Evolutionary conservation across 2,888 invertebrate genomes (phyloP).

Genomic region (Tinea pellionella): DNA sequence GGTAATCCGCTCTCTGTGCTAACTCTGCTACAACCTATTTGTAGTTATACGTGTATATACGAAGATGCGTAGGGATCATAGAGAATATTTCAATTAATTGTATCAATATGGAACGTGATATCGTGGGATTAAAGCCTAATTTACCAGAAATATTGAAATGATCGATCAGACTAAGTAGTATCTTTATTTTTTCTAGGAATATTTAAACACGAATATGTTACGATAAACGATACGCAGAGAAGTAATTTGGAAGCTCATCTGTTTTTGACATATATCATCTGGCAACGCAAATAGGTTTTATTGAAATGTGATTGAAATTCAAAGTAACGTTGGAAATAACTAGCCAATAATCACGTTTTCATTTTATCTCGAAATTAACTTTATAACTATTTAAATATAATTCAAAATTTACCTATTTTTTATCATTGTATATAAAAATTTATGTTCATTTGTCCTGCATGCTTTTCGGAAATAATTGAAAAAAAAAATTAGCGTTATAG

Average conservation of each 20-base stretch:
- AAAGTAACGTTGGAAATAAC: background rate
- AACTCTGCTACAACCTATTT: background rate
- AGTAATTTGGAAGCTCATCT: background rate
- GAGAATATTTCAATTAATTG: background rate
- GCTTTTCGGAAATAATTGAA: no score
- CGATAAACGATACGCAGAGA: background rate
- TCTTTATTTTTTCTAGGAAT: background rate
- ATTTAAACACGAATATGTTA: background rate
- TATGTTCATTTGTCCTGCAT: no score
- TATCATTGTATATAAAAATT: no score
- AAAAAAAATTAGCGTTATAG: no score
- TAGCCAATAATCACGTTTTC: background rate
- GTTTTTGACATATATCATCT: background rate
- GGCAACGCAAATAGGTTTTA: background rate
- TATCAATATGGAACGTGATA: background rate
- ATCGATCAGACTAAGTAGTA: background rate
- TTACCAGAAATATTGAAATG: background rate
- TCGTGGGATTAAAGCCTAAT: background rate
- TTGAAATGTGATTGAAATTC: background rate
- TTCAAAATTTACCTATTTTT: no score
- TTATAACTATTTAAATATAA: no score
- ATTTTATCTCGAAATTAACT: no score
- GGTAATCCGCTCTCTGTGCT: slow-evolving; percentile 8
- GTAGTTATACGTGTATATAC: background rate
- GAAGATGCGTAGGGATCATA: background rate